phyloP scores from a whole-genome alignment of 2,888 invertebrate genomes.

The Rugalucina vietnamica region DNA sequence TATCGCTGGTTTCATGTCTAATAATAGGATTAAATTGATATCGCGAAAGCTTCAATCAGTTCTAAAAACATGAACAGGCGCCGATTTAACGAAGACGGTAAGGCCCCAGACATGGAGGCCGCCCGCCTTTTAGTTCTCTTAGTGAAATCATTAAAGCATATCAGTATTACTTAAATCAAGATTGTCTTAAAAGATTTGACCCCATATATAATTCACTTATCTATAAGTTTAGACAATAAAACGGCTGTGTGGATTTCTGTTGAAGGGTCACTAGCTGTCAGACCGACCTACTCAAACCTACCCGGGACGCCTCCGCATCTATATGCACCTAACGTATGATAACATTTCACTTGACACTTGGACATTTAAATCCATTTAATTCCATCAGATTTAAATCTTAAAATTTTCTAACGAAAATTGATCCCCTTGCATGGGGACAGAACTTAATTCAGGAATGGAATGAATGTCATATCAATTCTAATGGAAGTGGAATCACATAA shows the following conservation, averaged over 20 bases:
- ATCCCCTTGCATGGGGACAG: slow-evolving; percentile 25
- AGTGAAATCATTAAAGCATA: slow-evolving; percentile 2
- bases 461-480: neutral
- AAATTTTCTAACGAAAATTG: slow-evolving; percentile 34
- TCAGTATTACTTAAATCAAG: slow-evolving; percentile 5
- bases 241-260: neutral
- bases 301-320: neutral
- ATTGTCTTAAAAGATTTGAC: slow-evolving; percentile 1
- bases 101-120: neutral
- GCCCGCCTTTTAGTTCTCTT: neutral
- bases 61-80: slow-evolving; percentile 1
- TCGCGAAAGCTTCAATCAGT: neutral
- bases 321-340: neutral
- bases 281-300: neutral
- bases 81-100: neutral
- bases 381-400: slow-evolving; percentile 53
- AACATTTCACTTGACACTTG: neutral
- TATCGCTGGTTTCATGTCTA: neutral
- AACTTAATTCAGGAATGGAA: neutral
- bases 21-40: neutral
- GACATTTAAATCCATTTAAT: slow-evolving; percentile 59
- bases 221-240: slow-evolving; percentile 4
- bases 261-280: neutral
- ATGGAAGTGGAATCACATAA: neutral
- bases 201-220: slow-evolving; percentile 9